These are phyloP conservation scores for Brotula barbata DNA, from an alignment of 2,797 vertebrate species.

Conservation along the genomic window DNA sequence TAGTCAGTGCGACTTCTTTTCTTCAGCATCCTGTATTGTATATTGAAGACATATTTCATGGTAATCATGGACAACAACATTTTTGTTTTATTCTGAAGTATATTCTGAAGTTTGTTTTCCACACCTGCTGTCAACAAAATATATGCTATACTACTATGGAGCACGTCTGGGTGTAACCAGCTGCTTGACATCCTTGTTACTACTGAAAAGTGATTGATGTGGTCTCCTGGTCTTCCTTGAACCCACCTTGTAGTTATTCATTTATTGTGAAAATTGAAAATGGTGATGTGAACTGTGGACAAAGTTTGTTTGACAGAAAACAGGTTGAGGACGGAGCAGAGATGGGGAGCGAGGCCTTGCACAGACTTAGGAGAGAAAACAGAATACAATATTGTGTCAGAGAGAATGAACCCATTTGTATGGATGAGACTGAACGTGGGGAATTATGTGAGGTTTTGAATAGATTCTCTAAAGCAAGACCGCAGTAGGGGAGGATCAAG, in stretches of 20 bases:
- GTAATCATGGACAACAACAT: neutral
- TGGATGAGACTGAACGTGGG: conserved; percentile 49
- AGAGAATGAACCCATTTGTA: conserved; percentile 56
- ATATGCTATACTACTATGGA: neutral
- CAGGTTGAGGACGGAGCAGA: conserved; percentile 44
- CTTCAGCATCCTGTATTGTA: too few species aligned
- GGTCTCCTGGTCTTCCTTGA: conserved; percentile 18
- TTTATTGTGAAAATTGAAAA: conserved; percentile 29
- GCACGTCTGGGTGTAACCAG: conserved; percentile 8
- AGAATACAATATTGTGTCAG: conserved; percentile 56
- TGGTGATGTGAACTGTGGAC: conserved; percentile 30
- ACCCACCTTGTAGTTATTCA: conserved; percentile 17
- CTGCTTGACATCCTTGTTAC: conserved; percentile 29
- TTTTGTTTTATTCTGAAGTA: neutral
- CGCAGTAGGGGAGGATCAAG: conserved; percentile 23
- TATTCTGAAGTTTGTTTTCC: neutral
- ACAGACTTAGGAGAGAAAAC: conserved; percentile 43
- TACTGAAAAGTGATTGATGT: conserved; percentile 35
- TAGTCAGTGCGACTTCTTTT: too few species aligned
- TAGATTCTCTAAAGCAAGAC: conserved; percentile 53
- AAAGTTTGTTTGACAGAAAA: conserved; percentile 38
- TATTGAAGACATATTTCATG: too few species aligned
- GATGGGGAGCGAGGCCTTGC: conserved; percentile 48
- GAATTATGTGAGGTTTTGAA: conserved; percentile 58
- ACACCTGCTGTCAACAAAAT: conserved; percentile 6